Conservation (phyloP, 1,140 invertebrate species). For the Ditylenchus dipsaci region DNA sequence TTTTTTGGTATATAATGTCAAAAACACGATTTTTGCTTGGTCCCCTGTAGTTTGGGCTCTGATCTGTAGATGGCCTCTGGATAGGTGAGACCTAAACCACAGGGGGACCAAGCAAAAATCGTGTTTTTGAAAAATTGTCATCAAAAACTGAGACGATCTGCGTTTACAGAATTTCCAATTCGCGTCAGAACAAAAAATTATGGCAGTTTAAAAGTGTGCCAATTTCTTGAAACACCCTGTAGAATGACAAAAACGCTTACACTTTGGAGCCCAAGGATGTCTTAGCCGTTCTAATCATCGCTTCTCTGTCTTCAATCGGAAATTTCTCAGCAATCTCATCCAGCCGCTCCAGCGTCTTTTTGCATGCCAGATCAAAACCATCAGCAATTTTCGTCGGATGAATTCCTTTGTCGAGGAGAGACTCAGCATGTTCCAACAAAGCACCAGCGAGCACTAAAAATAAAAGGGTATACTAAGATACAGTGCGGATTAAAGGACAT, state of each 20-base stretch:
- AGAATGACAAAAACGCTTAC: constrained; percentile 61
- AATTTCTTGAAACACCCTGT: no score
- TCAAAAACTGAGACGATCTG: no score
- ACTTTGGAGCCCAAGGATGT: constrained; percentile 99
- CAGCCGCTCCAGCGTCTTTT: constrained; percentile 78
- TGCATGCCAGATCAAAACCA: constrained; percentile 93
- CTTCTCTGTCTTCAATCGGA: constrained; percentile 79
- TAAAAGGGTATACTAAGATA: constrained; percentile 1
- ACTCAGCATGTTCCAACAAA: constrained; percentile 87
- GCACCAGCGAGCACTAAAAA: constrained; percentile 75
- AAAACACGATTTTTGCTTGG: no score
- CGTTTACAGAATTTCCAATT: no score
- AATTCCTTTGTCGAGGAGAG: constrained; percentile 87
- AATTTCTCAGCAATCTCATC: constrained; percentile 84
- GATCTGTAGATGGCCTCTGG: no score
- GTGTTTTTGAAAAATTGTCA: no score
- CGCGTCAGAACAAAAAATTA: no score
- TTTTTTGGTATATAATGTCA: no score
- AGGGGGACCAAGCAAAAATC: no score
- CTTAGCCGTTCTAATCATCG: constrained; percentile 88
- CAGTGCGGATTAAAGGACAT: constrained; percentile 19
- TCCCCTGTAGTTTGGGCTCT: no score
- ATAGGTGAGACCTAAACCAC: no score
- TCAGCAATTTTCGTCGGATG: constrained; percentile 98
- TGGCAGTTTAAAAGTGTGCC: no score